phyloP scores from a whole-genome alignment of 2,113 vertebrate genomes.

The Eira barbara region DNA sequence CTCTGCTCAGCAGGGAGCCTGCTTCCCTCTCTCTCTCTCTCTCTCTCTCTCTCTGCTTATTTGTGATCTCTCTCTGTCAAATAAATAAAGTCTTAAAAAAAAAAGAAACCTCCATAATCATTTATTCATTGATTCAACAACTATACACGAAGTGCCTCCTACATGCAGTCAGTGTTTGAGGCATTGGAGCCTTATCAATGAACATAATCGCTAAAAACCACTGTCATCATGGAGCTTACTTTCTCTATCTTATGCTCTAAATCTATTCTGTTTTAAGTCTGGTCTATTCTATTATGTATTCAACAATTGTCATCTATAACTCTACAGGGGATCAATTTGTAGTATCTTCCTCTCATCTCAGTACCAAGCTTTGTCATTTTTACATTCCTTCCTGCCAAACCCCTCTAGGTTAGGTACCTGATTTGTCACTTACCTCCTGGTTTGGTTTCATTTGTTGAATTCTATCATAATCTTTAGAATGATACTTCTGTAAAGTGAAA shows the following conservation, averaged over 20 bases:
- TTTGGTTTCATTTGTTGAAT: background rate
- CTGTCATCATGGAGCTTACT: background rate
- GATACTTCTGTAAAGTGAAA: background rate
- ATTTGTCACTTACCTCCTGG: background rate
- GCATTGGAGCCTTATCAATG: background rate
- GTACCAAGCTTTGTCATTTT: too few relatives aligned
- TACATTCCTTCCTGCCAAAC: background rate
- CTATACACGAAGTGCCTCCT: background rate
- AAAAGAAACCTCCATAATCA: background rate
- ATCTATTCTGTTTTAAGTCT: background rate
- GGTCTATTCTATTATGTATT: background rate
- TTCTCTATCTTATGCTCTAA: background rate
- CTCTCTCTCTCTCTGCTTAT: too few relatives aligned
- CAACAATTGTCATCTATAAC: background rate
- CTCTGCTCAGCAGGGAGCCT: too few relatives aligned
- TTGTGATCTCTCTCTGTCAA: too few relatives aligned
- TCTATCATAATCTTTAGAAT: background rate
- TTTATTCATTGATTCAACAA: background rate
- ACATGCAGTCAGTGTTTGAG: background rate
- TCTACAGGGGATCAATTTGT: background rate
- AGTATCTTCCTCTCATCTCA: background rate
- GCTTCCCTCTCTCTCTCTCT: too few relatives aligned
- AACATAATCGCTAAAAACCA: background rate
- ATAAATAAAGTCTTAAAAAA: too few relatives aligned
- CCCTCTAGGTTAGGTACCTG: background rate